Base-by-base conservation (phyloP, 2,888 invertebrate species). In the Pediacus dermestoides region DNA sequence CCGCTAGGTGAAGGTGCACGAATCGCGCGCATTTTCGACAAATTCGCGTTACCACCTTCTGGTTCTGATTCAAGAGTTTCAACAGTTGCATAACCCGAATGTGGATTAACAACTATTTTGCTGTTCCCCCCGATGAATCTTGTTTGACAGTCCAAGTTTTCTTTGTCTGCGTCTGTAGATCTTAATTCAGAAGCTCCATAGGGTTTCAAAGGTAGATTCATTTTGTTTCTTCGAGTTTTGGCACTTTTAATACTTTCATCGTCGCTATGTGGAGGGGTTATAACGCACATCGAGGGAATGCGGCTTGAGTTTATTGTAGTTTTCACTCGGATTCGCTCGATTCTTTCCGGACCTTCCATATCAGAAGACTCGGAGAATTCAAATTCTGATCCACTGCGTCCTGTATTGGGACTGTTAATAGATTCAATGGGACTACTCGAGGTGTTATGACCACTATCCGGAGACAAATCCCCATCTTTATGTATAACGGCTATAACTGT, bases 281-380 rank as follows among this genome's bases (percentile, higher is more conserved):
- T 89, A 2, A 89, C 88, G 67, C 91, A 92, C 84, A 92, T 87
- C 3, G 91, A 90, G 1, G 92, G 92, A 60, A 92, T 92, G 52
- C 91, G 77, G 53, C 87, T 87, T 34, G 87, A 85, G 59, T 85
- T 88, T 26, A 92, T 87, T 1, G 86, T 84, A 0, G 91, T 92
- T 70, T 91, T 92, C 26, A 83, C 82, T 43, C 88, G 74, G 47
- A 91, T 86, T 52, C 90, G 75, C 68, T 91, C 90, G 55, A 88
- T 85, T 58, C 90, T 76, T 61, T 90, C 90, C 14, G 87, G 81
- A n/a, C 88, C 88, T 71, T 89, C 89, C 51, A 89, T 73, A 64
- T 90, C 89, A 0, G 89, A 88, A 25, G 87, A 85, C 69, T 90
- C 90, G 1, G 88, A 88, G 64, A 83, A 86, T 61, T 90, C 89